A percentile compares a stretch with the other conserved stretches of the same genome.
Conservation (phyloP, 2,888 invertebrate species). For the Andrena bicolor region DNA sequence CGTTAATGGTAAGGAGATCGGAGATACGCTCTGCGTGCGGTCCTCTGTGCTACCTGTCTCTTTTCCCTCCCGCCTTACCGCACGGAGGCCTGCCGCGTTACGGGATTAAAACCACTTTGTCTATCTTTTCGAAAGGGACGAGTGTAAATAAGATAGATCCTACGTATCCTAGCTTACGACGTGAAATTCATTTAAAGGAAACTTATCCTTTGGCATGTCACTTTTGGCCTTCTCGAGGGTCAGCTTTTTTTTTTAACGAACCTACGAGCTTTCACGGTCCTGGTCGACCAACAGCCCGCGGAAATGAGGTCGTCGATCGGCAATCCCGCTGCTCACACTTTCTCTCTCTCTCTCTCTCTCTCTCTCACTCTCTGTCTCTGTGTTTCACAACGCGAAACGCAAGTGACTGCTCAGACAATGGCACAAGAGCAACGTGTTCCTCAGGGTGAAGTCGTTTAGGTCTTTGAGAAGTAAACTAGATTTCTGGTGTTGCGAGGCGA, state of each 20-base stretch:
- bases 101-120: conserved; percentile 46
- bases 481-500: conserved; percentile 69
- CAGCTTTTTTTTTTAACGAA: conserved; percentile 31
- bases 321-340: background rate
- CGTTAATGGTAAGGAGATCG: background rate
- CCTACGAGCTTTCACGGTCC: conserved; percentile 29
- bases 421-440: conserved; percentile 76
- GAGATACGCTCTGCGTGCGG: conserved; percentile 5
- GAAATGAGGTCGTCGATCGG: conserved; percentile 27
- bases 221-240: conserved; percentile 70
- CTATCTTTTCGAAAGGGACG: conserved; percentile 48
- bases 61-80: background rate
- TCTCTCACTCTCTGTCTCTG: conserved; percentile 32
- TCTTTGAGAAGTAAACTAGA: conserved; percentile 80
- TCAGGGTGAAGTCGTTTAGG: conserved; percentile 76
- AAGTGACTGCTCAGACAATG: conserved; percentile 76
- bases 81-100: conserved; percentile 8
- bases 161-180: conserved; percentile 56
- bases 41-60: conserved; percentile 3
- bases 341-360: conserved; percentile 1
- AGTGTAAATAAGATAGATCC: conserved; percentile 62
- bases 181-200: conserved; percentile 79
- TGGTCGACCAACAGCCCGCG: conserved; percentile 4
- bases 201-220: conserved; percentile 81
- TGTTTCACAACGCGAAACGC: conserved; percentile 63